Evolutionary conservation across 2,797 vertebrate genomes (phyloP), one percentile per base, ranked within the genome.

Genomic region (Microhierax caerulescens): DNA sequence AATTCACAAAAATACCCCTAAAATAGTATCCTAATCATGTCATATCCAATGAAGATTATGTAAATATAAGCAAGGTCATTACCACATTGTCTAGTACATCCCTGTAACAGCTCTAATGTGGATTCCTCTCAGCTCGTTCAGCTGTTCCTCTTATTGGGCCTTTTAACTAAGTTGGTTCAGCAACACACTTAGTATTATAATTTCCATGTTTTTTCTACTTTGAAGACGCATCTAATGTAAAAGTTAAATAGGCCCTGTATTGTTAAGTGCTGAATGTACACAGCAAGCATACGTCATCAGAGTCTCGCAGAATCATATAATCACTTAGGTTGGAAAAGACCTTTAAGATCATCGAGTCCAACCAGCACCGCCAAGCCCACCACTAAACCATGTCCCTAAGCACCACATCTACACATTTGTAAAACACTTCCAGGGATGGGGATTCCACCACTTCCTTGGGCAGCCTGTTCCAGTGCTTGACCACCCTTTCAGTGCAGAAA

Each of bases 91-190:
- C 22, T 68, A 50, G 8, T n/a, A 74, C 22, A 45, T 50, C 36
- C 11, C 32, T 45, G 2, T 27, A 2, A 1, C 5, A 1, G 8
- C 7, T 77, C 39, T 91, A 48, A 45, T 0, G 0, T 23, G 18
- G 19, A 7, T 11, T 82, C 12, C 7, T 61, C 20, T 75, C 19
- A 59, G 7, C 9, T 76, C 30, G 45, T 92, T 74, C 51, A 47
- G 47, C 39, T 77, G 7, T 72, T 86, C 85, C n/a, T 41, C 12
- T 67, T 47, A 34, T 7, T 50, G 25, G 4, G 2, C 67, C 18
- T 69, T 83, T 70, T 45, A 34, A 11, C 23, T 53, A 36, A 78
- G 61, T 20, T 73, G 5, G 13, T 65, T 39, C 23, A 75, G n/a
- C 24, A 59, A 41, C 4, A 1, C 12, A 21, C 53, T 90, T 88